Conservation (phyloP, 2,113 vertebrate species). For the Gobio gobio region DNA sequence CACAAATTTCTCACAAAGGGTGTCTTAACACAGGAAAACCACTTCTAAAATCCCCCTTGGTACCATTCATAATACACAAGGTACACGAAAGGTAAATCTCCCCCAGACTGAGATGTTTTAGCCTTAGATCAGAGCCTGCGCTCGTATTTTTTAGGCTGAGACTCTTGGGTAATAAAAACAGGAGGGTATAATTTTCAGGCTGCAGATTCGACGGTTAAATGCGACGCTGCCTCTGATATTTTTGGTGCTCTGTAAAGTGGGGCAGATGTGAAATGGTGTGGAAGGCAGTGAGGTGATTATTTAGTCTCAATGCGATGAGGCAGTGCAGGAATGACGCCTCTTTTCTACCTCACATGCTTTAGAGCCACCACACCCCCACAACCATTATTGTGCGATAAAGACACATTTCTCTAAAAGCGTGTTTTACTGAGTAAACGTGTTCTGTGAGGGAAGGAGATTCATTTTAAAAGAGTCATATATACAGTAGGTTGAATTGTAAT, state of each 20-base stretch:
- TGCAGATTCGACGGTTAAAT: constrained; percentile 32
- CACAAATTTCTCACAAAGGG: constrained; percentile 27
- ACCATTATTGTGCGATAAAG: constrained; percentile 28
- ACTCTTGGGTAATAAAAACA: constrained; percentile 57
- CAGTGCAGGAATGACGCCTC: constrained; percentile 23
- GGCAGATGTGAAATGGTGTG: constrained; percentile 55
- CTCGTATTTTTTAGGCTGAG: constrained; percentile 45
- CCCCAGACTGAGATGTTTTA: constrained; percentile 40
- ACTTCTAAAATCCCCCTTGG: constrained; percentile 32
- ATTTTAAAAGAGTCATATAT: background rate
- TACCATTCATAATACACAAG: constrained; percentile 40
- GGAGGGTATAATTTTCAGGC: constrained; percentile 55
- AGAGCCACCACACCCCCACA: background rate
- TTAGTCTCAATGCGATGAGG: constrained; percentile 43
- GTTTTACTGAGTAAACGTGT: constrained; percentile 13
- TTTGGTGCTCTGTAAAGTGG: constrained; percentile 52
- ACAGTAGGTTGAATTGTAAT: background rate
- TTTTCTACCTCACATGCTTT: constrained; percentile 34
- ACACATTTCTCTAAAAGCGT: constrained; percentile 2
- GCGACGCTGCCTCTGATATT: constrained; percentile 51
- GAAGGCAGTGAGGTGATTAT: constrained; percentile 49
- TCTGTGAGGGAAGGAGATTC: background rate
- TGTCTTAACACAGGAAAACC: constrained; percentile 39
- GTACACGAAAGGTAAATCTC: constrained; percentile 47
- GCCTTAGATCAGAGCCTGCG: constrained; percentile 33